phyloP scores from a whole-genome alignment of 2,797 vertebrate genomes.

The Dallia pectoralis region DNA sequence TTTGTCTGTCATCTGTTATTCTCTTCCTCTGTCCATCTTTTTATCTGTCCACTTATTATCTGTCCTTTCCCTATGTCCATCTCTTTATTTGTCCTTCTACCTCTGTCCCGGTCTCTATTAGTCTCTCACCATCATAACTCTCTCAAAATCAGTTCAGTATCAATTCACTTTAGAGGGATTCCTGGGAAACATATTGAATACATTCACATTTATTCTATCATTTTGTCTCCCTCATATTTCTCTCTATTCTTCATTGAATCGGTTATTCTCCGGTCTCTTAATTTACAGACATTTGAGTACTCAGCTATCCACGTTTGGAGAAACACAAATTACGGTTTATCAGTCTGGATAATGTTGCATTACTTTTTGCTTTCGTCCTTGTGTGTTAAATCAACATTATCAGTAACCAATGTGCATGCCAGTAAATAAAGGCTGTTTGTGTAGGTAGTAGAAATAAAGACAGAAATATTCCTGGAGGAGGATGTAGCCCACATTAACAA shows the following conservation, averaged over 20 bases:
- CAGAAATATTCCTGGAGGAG: not conserved
- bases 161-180: too few species aligned
- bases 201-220: not conserved
- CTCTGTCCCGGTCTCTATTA: too few species aligned
- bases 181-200: too few species aligned
- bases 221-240: slow-evolving; percentile 6
- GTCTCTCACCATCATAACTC: too few species aligned
- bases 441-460: not conserved
- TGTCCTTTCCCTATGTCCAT: too few species aligned
- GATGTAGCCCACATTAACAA: not conserved
- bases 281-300: not conserved
- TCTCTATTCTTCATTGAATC: slow-evolving; percentile 14
- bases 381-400: not conserved
- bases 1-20: not conserved
- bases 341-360: not conserved
- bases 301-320: not conserved
- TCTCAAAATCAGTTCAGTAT: too few species aligned
- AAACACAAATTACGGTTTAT: not conserved
- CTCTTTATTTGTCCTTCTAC: too few species aligned
- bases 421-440: not conserved
- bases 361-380: not conserved
- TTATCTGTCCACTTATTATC: too few species aligned
- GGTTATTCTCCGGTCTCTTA: not conserved
- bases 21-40: slow-evolving; percentile 10
- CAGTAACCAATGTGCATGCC: too few species aligned